phyloP scores from a whole-genome alignment of 2,113 vertebrate genomes.

The Origma solitaria region DNA sequence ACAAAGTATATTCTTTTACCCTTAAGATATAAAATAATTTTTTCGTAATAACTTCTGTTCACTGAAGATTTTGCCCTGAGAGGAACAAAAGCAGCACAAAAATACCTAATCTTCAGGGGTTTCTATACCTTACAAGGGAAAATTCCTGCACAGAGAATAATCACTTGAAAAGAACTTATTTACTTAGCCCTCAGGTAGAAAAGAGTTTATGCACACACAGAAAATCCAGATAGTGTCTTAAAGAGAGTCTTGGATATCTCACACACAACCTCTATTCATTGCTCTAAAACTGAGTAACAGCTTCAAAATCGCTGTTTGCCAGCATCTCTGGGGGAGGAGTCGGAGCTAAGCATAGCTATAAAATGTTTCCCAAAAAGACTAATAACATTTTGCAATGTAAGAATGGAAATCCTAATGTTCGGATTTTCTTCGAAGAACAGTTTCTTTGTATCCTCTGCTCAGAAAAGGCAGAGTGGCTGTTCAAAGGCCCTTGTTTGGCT shows the following conservation, averaged over 20 bases:
- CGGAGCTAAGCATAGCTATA: neutral
- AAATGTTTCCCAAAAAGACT: neutral
- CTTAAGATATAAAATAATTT: neutral
- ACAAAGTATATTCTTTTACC: neutral
- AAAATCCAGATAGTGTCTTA: constrained; percentile 34
- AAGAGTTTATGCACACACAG: constrained; percentile 21
- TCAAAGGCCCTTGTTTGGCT: constrained; percentile 32
- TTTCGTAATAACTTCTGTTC: constrained; percentile 41
- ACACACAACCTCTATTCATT: neutral
- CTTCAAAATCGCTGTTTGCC: neutral
- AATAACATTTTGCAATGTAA: neutral
- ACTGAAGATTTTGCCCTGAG: constrained; percentile 10
- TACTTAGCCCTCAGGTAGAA: constrained; percentile 39
- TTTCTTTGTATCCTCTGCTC: constrained; percentile 4
- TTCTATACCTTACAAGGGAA: neutral
- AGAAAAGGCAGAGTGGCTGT: neutral
- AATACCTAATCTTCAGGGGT: constrained; percentile 15
- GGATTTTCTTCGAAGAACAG: neutral
- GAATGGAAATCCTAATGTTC: neutral
- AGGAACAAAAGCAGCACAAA: constrained; percentile 31
- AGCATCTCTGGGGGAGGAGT: neutral
- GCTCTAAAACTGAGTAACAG: neutral
- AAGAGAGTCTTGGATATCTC: neutral
- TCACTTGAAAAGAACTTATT: constrained; percentile 48
- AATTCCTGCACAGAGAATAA: constrained; percentile 29